phyloP scores from a whole-genome alignment of 2,888 invertebrate species.

The Microctonus aethiopoides region DNA sequence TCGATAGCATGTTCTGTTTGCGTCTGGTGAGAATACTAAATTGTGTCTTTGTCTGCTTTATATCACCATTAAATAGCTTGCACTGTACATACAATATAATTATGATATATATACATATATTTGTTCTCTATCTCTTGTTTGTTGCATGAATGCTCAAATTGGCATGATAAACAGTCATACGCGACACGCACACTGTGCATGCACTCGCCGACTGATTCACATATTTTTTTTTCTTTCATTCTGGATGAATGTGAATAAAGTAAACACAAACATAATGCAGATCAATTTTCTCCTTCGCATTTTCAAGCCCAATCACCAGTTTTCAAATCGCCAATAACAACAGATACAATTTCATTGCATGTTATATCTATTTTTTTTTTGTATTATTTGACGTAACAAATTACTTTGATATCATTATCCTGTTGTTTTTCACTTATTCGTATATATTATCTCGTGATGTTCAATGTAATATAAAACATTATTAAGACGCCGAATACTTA shows the following conservation, averaged over 20 bases:
- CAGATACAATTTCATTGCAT: too few species aligned
- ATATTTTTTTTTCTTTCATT: neutral
- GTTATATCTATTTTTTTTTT: neutral
- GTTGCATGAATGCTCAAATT: conserved; percentile 25
- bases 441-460: neutral
- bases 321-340: neutral
- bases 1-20: conserved; percentile 19
- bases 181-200: conserved; percentile 23
- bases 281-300: neutral
- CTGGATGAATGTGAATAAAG: neutral
- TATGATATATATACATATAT: neutral
- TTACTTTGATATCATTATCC: neutral
- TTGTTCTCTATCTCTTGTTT: conserved; percentile 6
- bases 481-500: neutral
- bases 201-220: conserved; percentile 23
- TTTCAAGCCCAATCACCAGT: neutral
- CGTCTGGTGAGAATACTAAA: too few species aligned
- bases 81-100: too few species aligned
- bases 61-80: neutral
- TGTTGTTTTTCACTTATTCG: neutral
- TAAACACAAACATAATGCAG: neutral
- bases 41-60: conserved; percentile 23
- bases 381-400: neutral
- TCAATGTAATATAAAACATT: neutral
- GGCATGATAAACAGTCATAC: conserved; percentile 18